These are phyloP conservation scores for Eremobia ochroleuca DNA, from an alignment of 2,888 invertebrate genomes.

Conservation along the genomic window DNA sequence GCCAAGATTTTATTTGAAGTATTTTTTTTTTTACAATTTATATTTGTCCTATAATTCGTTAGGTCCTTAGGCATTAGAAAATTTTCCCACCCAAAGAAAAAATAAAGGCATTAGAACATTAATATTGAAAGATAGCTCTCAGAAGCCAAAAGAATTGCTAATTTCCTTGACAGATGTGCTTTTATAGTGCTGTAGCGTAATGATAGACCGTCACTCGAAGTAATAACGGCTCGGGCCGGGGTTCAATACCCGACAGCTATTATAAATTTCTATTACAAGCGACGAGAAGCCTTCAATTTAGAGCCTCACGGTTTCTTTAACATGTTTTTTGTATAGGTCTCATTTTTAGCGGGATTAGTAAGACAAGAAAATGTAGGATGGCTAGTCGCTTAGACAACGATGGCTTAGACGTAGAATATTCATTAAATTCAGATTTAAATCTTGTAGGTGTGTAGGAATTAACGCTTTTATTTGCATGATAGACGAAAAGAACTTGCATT, in stretches of 20 bases:
- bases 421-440: slow-evolving; percentile 1
- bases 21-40: neutral
- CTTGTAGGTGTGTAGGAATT: neutral
- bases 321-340: slow-evolving; percentile 59
- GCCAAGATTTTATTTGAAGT: neutral
- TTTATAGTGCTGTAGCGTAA: slow-evolving; percentile 59
- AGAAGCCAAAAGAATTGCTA: slow-evolving; percentile 21
- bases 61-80: neutral
- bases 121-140: neutral
- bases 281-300: slow-evolving; percentile 66
- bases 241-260: slow-evolving; percentile 72
- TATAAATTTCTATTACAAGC: slow-evolving; percentile 65
- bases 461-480: slow-evolving; percentile 4
- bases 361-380: slow-evolving; percentile 5
- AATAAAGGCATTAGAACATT: too few relatives aligned
- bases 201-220: slow-evolving; percentile 62
- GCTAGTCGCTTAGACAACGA: neutral
- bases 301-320: slow-evolving; percentile 60
- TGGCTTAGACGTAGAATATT: slow-evolving; percentile 9
- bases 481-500: neutral
- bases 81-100: too few relatives aligned
- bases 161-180: slow-evolving; percentile 38
- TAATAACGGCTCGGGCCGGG: slow-evolving; percentile 62
- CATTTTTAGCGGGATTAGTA: slow-evolving; percentile 32
- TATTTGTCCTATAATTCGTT: neutral